Base-by-base conservation (phyloP, 2,797 vertebrate genomes). In the Borostomias antarcticus region DNA sequence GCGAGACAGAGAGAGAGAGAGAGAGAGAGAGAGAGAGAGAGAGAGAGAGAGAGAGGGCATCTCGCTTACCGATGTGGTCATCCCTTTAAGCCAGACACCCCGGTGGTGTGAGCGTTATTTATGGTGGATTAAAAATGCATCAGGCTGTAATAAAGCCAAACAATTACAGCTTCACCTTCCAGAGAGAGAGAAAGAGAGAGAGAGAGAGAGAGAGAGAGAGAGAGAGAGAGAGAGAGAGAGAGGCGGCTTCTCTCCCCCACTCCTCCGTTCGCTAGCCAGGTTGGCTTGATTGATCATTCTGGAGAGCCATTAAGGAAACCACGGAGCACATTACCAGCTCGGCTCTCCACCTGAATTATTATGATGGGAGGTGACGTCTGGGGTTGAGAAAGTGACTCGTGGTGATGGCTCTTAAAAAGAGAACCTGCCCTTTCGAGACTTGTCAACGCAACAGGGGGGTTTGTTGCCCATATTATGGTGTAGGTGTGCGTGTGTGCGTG, bases 41-140 rank as follows among this genome's bases (percentile, higher is more conserved):
- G 25, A 25, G 11, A 8, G 35, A 26, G 5, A n/a, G 17, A 51
- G 29, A n/a, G 6, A 9, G 15, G 17, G 21, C 10, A 10, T 25
- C 26, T 30, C 53, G 52, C 37, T 52, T 65, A 29, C 66, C 56
- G 47, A 72, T 66, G 57, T 32, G 72, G 62, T 29, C 63, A 33
- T 19, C 52, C 65, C 69, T 63, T 30, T 53, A 32, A n/a, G 52
- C 73, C 48, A 69, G 45, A 10, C 62, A 59, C 28, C 66, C 48
- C 72, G 68, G 71, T 53, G 43, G 62, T 70, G 70, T 67, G 72
- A 75, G 53, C 30, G 47, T 72, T 61, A 66, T 73, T 78, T 62
- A 75, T 29, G 52, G 57, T 73, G 56, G 68, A 82, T 70, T 75
- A 64, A 68, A 73, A 63, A 68, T 68, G 59, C 50, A 71, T 43